These are phyloP conservation scores for Picathartes gymnocephalus DNA, from an alignment of 2,113 vertebrate species.

Conservation along the genomic window DNA sequence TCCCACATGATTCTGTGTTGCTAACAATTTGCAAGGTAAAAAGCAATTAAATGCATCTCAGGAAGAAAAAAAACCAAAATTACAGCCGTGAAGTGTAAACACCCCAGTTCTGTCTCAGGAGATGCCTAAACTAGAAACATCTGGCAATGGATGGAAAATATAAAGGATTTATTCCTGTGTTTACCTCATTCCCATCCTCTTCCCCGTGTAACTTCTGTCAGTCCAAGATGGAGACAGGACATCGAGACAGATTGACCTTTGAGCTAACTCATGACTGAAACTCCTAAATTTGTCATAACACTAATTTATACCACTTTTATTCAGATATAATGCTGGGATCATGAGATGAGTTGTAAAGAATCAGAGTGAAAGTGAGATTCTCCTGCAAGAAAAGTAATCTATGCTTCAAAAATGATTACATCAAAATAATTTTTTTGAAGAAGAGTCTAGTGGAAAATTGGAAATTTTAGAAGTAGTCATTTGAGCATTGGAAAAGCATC, in stretches of 20 bases:
- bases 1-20: neutral
- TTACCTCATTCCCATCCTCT: neutral
- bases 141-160: neutral
- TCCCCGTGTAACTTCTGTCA: neutral
- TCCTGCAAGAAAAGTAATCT: neutral
- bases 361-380: neutral
- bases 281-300: neutral
- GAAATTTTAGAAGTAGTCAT: neutral
- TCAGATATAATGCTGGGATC: neutral
- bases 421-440: neutral
- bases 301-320: neutral
- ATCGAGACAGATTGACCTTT: neutral
- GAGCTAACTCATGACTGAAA: neutral
- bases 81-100: neutral
- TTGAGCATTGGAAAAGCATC: neutral
- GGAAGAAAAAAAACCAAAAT: neutral
- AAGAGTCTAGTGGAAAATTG: neutral
- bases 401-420: neutral
- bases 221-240: neutral
- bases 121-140: neutral
- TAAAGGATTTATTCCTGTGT: neutral
- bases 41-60: neutral
- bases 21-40: neutral
- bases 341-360: neutral
- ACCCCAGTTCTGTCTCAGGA: neutral